Evolutionary conservation across 2,797 vertebrate genomes (phyloP).

Genomic region (Channa striata): DNA sequence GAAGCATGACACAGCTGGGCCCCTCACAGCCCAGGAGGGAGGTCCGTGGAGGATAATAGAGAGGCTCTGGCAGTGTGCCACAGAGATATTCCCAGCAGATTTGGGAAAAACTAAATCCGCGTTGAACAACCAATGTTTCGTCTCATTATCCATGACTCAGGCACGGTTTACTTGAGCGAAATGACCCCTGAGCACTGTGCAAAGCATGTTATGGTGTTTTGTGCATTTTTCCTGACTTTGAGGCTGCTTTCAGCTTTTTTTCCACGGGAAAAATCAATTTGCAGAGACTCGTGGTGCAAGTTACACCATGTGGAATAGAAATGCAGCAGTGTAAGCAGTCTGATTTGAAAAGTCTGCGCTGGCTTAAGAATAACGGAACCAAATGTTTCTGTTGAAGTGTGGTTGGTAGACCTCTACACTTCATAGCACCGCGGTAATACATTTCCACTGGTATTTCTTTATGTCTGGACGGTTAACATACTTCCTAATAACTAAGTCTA

Average conservation of each 20-base stretch:
- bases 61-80: constrained; percentile 9
- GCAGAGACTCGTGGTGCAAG: background rate
- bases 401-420: background rate
- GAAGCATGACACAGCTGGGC: background rate
- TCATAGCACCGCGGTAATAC: background rate
- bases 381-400: background rate
- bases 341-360: background rate
- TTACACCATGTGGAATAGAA: background rate
- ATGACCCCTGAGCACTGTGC: background rate
- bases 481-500: constrained; percentile 14
- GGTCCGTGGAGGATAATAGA: background rate
- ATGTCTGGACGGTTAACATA: background rate
- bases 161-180: background rate
- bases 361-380: too few species aligned
- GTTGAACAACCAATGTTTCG: background rate
- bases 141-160: background rate
- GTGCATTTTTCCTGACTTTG: background rate
- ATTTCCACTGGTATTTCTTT: background rate
- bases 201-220: background rate
- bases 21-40: background rate
- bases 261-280: background rate
- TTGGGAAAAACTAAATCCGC: background rate
- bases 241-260: background rate
- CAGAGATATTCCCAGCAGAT: constrained; percentile 10
- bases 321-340: background rate